A percentile compares a stretch with the other conserved stretches of the same genome.
These are phyloP conservation scores for Trogon surrucura DNA, from an alignment of 2,113 vertebrate genomes.

Conservation along the genomic window DNA sequence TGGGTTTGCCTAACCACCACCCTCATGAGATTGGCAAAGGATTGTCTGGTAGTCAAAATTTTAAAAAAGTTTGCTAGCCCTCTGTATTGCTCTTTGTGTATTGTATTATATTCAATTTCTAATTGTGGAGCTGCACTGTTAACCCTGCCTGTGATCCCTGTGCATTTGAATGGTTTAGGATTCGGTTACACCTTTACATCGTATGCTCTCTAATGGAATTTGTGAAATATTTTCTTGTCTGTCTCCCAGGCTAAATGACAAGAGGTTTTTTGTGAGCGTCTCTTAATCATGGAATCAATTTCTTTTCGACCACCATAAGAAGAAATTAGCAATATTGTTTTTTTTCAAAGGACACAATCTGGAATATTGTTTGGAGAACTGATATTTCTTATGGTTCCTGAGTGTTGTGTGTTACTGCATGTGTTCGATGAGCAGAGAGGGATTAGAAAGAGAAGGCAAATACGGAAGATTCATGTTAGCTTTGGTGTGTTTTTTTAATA, in stretches of 20 bases:
- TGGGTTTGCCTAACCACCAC: not conserved
- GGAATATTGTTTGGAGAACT: not conserved
- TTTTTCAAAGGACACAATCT: not conserved
- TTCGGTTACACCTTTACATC: not conserved
- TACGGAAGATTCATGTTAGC: not conserved
- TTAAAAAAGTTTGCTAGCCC: not conserved
- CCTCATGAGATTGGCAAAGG: not conserved
- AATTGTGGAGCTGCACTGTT: not conserved
- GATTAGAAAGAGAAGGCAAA: not conserved
- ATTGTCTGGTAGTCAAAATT: not conserved
- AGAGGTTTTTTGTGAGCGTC: not conserved
- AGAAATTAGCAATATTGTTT: not conserved
- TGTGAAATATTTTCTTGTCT: not conserved
- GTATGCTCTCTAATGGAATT: not conserved
- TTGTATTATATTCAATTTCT: not conserved
- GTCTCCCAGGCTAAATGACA: not conserved
- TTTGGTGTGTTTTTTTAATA: not conserved
- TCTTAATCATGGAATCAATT: not conserved
- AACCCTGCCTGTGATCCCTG: not conserved
- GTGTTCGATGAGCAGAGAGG: not conserved
- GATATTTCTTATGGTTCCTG: not conserved
- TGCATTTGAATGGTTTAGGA: not conserved
- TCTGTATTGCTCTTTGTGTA: not conserved
- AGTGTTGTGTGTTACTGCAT: not conserved
- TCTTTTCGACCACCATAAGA: not conserved